phyloP scores from a whole-genome alignment of 2,888 invertebrate genomes.

The Agelastica alni region DNA sequence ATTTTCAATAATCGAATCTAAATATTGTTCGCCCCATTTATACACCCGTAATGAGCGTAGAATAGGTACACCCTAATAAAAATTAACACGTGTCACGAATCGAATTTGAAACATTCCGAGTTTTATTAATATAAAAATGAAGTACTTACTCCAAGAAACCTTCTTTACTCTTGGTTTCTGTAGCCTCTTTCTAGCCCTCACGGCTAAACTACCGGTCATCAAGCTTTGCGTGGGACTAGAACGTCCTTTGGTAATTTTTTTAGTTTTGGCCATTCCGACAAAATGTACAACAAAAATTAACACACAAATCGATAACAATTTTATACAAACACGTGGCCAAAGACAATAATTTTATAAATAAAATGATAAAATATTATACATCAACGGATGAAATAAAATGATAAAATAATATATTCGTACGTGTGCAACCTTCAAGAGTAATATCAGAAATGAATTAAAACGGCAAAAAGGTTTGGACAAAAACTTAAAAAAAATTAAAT shows the following conservation, averaged over 20 bases:
- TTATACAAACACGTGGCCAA: constrained; percentile 5
- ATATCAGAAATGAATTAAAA: neutral
- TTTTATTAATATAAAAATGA: too few relatives aligned
- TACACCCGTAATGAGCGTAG: too few relatives aligned
- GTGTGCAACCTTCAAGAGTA: neutral
- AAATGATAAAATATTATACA: constrained; percentile 9
- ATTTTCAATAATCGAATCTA: too few relatives aligned
- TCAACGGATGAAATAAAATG: neutral
- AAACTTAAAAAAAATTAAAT: constrained; percentile 1
- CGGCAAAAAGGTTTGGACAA: neutral
- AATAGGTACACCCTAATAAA: too few relatives aligned
- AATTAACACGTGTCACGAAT: too few relatives aligned
- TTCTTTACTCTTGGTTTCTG: constrained; percentile 41
- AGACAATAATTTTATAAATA: constrained; percentile 4
- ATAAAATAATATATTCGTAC: constrained; percentile 1
- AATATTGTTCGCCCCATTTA: too few relatives aligned
- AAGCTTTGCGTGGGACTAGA: constrained; percentile 14
- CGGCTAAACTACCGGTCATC: constrained; percentile 21
- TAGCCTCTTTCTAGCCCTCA: constrained; percentile 31
- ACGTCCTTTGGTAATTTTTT: constrained; percentile 26
- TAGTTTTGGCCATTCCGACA: constrained; percentile 40
- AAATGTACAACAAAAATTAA: constrained; percentile 10
- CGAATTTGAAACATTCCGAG: too few relatives aligned
- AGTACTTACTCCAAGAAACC: constrained; percentile 51
- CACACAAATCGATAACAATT: constrained; percentile 4